Percentiles rank a stretch among this genome's conserved stretches.
Evolutionary conservation across 1,140 invertebrate species (phyloP).

Genomic region (Agrypnia vestita): DNA sequence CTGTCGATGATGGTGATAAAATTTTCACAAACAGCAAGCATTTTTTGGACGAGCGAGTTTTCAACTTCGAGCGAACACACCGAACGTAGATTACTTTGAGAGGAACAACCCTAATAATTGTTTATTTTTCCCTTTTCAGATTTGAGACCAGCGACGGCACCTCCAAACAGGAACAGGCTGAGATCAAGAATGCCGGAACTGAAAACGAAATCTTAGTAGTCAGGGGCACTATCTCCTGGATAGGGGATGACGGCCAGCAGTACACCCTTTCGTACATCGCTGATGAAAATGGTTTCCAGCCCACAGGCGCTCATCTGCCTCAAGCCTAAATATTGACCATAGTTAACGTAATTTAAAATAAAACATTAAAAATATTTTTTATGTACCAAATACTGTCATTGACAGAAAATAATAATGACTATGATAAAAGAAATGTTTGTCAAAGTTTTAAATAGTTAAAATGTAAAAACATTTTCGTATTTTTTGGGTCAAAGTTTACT

Average conservation of each 20-base stretch:
- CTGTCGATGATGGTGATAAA: too few species aligned
- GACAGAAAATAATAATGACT: too few species aligned
- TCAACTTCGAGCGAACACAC: too few species aligned
- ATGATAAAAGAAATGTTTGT: too few species aligned
- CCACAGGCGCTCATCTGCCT: constrained; percentile 78
- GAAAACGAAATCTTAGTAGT: constrained; percentile 75
- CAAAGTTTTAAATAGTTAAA: too few species aligned
- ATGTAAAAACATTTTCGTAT: too few species aligned
- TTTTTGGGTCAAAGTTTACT: too few species aligned
- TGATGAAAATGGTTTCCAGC: constrained; percentile 82
- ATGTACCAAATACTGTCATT: too few species aligned
- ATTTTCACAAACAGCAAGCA: too few species aligned
- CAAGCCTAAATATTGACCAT: constrained; percentile 60
- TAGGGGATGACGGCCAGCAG: constrained; percentile 76
- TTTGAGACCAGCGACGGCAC: constrained; percentile 75
- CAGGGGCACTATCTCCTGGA: constrained; percentile 71
- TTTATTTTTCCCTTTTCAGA: constrained; percentile 58
- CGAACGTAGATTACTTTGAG: too few species aligned
- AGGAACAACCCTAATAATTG: not conserved
- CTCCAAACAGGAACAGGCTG: constrained; percentile 71
- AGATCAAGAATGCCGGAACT: constrained; percentile 71
- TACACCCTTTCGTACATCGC: constrained; percentile 80
- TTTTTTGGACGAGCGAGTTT: too few species aligned
- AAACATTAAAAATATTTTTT: too few species aligned
- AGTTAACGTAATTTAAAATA: not conserved